These are phyloP conservation scores for Pharmacophagus antenor DNA, from an alignment of 2,888 invertebrate genomes.

Conservation along the genomic window DNA sequence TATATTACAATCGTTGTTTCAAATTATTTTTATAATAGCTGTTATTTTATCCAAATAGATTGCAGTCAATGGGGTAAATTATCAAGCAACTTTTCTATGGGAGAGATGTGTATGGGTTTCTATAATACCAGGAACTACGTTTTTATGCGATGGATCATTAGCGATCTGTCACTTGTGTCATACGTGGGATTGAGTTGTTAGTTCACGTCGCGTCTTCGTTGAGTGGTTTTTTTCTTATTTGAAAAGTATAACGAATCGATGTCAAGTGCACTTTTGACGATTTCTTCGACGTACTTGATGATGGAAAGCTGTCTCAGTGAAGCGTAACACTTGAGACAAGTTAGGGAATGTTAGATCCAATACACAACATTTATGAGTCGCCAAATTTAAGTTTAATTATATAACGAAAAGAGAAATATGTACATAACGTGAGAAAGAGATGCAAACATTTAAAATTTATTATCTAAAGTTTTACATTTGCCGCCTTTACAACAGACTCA, in stretches of 20 bases:
- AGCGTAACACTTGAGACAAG: neutral
- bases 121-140: constrained; percentile 5
- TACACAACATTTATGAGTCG: neutral
- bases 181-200: constrained; percentile 16
- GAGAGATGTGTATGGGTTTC: neutral
- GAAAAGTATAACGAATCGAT: neutral
- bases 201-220: neutral
- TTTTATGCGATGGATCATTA: constrained; percentile 12
- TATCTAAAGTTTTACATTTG: too few relatives aligned
- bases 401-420: too few relatives aligned
- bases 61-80: too few relatives aligned
- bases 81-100: neutral
- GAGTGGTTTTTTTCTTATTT: constrained; percentile 5
- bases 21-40: too few relatives aligned
- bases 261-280: constrained; percentile 7
- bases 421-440: too few relatives aligned
- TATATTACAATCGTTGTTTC: too few relatives aligned
- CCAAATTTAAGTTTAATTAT: neutral
- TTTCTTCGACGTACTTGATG: neutral
- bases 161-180: constrained; percentile 5
- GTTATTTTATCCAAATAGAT: neutral
- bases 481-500: too few relatives aligned
- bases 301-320: neutral
- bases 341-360: neutral
- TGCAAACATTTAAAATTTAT: too few relatives aligned